These are phyloP conservation scores for Parnassius glacialis DNA, from an alignment of 2,888 invertebrate species.

Conservation along the genomic window DNA sequence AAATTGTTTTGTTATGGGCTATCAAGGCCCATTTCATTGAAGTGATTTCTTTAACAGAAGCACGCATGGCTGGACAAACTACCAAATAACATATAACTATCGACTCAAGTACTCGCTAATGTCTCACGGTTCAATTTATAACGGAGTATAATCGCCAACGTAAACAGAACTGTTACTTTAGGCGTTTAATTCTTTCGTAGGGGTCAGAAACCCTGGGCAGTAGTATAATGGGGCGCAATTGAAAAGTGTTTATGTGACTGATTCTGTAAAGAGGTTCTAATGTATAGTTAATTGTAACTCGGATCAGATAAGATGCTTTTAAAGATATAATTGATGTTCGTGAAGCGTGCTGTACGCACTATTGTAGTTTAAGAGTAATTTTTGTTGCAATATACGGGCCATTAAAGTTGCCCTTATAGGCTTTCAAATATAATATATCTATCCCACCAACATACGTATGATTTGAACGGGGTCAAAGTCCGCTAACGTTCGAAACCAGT, in stretches of 20 bases:
- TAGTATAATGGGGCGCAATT: constrained; percentile 33
- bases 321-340: constrained; percentile 42
- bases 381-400: constrained; percentile 32
- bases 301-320: constrained; percentile 45
- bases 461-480: not conserved
- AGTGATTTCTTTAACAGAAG: constrained; percentile 10
- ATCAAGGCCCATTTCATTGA: not conserved
- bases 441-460: not conserved
- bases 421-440: not conserved
- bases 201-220: constrained; percentile 35
- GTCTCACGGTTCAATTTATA: constrained; percentile 19
- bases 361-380: constrained; percentile 11
- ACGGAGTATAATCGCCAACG: constrained; percentile 3
- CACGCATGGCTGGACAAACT: constrained; percentile 13
- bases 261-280: constrained; percentile 42
- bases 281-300: constrained; percentile 36
- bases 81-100: constrained; percentile 20
- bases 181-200: constrained; percentile 1
- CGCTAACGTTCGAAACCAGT: not conserved
- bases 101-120: constrained; percentile 6
- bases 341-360: constrained; percentile 35
- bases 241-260: constrained; percentile 56
- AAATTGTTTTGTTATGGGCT: not conserved
- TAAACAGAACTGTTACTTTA: constrained; percentile 2
- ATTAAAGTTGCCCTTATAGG: constrained; percentile 7